Base-by-base conservation (phyloP, 1,140 invertebrate species). In the Caenorhabditis tropicalis region DNA sequence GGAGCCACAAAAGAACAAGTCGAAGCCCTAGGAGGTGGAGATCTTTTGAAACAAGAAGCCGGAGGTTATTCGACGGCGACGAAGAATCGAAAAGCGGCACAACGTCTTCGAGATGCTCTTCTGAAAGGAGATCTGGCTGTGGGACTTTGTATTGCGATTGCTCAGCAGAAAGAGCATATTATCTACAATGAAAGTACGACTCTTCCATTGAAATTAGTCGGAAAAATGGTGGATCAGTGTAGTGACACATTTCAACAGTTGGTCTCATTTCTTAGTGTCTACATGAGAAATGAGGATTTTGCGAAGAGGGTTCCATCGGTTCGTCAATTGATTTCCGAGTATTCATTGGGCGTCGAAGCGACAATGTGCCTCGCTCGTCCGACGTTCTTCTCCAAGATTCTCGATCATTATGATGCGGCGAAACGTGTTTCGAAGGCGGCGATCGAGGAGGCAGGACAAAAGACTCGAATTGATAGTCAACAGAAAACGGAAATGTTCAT, bases 231-330 rank as follows among this genome's bases (percentile, higher is more conserved):
- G 88, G 93, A 94, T 89, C 93, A 93, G 91, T 99, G 97, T 91
- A 98, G 99, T 92, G 98, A 99, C 92, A 97, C 97, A 0, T 92
- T 99, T 49, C 96, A 99, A 2, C 98, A 99, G 92, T 98, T 98
- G 91, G 97, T 96, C 31, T 96, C 95, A 21, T 99, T 99, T 92
- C 93, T 99, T 80, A 95, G 95, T 0, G 95, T 95, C 29, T 95
- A 95, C 31, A 94, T 98, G 91, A 96, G 95, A 15, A 95, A 96
- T 21, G 96, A 98, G 87, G 98, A 99, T 91, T 98, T 98, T 91
- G 94, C 95, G 0, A 95, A 95, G 43, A 93, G 95, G 85, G 92
- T 99, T 86, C 98, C 98, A 0, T 94, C 95, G 0, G 94, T 99
- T 82, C 94, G 96, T 89, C 94, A 94, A 86, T 94, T 99, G 91